Conservation (phyloP, 2,797 vertebrate genomes). For the Notamacropus eugenii region DNA sequence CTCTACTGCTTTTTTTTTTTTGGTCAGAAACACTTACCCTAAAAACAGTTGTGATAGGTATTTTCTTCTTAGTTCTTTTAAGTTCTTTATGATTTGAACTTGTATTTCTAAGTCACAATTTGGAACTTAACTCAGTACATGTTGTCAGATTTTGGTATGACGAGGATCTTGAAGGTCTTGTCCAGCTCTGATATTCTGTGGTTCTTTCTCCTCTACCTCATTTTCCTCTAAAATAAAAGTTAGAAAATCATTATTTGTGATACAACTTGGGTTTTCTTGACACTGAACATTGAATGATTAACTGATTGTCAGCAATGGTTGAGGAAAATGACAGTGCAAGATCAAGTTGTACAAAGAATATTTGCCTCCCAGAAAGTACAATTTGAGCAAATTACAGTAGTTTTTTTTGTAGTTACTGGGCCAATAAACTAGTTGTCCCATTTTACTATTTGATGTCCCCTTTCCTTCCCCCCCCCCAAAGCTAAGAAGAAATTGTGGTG, state of each 20-base stretch:
- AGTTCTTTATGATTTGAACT: neutral
- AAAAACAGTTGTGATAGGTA: neutral
- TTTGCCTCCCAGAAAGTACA: neutral
- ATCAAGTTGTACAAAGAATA: neutral
- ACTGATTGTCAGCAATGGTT: neutral
- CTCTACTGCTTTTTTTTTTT: neutral
- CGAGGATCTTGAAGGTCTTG: neutral
- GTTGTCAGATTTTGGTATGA: neutral
- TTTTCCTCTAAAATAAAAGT: neutral
- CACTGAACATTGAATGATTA: neutral
- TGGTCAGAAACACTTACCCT: neutral
- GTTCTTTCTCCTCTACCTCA: neutral
- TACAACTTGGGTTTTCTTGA: constrained; percentile 20
- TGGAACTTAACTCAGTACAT: neutral
- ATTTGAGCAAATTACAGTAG: neutral
- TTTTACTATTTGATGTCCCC: neutral
- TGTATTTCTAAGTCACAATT: neutral
- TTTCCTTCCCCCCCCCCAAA: neutral
- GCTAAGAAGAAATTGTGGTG: constrained; percentile 1
- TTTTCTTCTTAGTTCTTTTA: neutral
- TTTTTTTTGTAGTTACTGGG: neutral
- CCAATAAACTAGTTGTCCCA: neutral
- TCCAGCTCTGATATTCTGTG: neutral
- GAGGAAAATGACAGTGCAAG: neutral
- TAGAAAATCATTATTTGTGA: neutral